Evolutionary conservation across 2,888 invertebrate genomes (phyloP), one percentile per base, ranked within the genome.

Genomic region (Perithous albicinctus): DNA sequence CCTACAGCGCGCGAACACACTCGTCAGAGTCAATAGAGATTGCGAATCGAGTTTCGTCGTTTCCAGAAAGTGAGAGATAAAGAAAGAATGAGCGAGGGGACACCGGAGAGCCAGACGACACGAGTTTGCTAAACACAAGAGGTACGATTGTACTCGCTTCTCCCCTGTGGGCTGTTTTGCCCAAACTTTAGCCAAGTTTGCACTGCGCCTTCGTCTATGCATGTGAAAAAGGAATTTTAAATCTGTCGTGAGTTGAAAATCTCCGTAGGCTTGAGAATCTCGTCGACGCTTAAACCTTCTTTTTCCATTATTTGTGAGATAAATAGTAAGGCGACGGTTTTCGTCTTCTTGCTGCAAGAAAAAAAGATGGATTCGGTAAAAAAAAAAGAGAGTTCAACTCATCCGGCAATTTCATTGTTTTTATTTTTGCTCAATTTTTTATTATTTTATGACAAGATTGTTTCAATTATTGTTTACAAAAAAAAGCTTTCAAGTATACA

Each of bases 31-130:
- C 83, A 76, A 86, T 70, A 82, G 76, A 84, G 86, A 85, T 85
- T 86, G 80, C 78, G 84, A 85, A 84, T 86, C 78, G 80, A 78
- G 82, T 83, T 83, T 84, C 48, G 81, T 61, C 38, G 80, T 32
- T 77, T 61, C 69, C 73, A 64, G 66, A 83, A 78, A 80, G 74
- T 69, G 48, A 56, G 46, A 76, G 74, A 83, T 75, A 76, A 81
- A 48, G 51, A 46, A 63, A 41, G 10, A 18, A 26, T 29, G 18
- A 12, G 67, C 1, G 43, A 18, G 48, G 51, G 8, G 32, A 59
- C 48, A 48, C 48, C 56, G 38, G 35, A 69, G n/a, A n/a, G n/a
- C n/a, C n/a, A n/a, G n/a, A n/a, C n/a, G n/a, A n/a, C n/a, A n/a
- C 32, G 46, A 74, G 51, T 73, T 67, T 61, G 48, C 29, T 66